Conservation (phyloP, 2,888 invertebrate genomes). For the Apantesis nais region DNA sequence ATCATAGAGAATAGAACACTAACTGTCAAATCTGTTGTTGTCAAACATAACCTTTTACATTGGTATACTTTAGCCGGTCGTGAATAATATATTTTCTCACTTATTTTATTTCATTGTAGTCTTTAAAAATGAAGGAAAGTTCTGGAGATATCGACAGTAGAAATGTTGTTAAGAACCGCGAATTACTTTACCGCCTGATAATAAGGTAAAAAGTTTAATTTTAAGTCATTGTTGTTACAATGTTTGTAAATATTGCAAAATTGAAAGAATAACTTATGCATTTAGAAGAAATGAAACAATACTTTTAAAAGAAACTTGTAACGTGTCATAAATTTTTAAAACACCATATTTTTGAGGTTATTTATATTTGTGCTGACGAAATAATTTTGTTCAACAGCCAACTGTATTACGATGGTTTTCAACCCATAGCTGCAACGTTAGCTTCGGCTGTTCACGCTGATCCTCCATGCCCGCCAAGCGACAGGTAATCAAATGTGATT, state of each 20-base stretch:
- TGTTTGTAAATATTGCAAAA: background rate
- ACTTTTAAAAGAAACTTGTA: background rate
- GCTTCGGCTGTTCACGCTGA: conserved; percentile 95
- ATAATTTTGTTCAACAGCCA: conserved; percentile 87
- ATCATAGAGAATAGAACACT: conserved; percentile 35
- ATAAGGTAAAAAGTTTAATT: conserved; percentile 88
- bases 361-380: background rate
- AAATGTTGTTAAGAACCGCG: conserved; percentile 95
- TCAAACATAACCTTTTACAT: conserved; percentile 49
- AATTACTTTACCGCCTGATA: conserved; percentile 95
- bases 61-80: conserved; percentile 43
- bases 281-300: background rate
- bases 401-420: conserved; percentile 98
- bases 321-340: background rate
- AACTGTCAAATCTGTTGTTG: conserved; percentile 49
- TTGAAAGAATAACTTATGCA: background rate
- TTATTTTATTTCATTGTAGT: background rate
- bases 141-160: conserved; percentile 86
- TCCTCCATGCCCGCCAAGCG: conserved; percentile 97
- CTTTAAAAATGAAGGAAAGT: conserved; percentile 71
- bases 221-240: background rate
- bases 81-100: background rate
- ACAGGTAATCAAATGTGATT: conserved; percentile 82
- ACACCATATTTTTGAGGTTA: conserved; percentile 27
- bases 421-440: conserved; percentile 94